Evolutionary conservation across 2,888 invertebrate genomes (phyloP), one percentile per base, ranked within the genome.

Genomic region (Rugalucina vietnamica): DNA sequence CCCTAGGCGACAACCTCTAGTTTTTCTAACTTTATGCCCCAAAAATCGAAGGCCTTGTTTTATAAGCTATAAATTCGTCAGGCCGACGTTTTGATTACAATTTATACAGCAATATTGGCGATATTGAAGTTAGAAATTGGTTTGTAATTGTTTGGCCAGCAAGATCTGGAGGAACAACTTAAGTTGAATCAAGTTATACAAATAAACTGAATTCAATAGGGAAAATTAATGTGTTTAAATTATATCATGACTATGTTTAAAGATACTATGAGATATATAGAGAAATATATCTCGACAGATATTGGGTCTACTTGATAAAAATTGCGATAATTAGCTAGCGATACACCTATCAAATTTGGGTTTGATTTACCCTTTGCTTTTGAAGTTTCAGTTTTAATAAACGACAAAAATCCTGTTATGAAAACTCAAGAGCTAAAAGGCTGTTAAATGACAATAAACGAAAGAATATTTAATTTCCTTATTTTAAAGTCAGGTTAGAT

Each of bases 161-260:
- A 1, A 65, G 65, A 65, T 57, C 29, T 57, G 65, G 34, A 65
- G 18, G 34, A 32, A 65, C 18, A 12, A 34, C 60, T 29, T 4
- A 34, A 27, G 32, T 2, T 65, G 65, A 65, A 32, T 65, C 65
- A 34, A 65, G 34, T 65, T 43, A 43, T 43, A 12, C 18, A 43
- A 43, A 43, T 18, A 43, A 18, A 43, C 18, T 43, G 43, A 8
- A 43, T 43, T 43, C 10, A 43, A 43, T 43, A 18, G 43, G 43
- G 43, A 43, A 43, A 18, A 43, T 43, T 43, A 12, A 43, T 43
- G 18, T 43, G 43, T 21, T 54, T 21, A 54, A 54, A 54, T 54
- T 54, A 43, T 12, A 54, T 65, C 65, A 65, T 65, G 65, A 65
- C 34, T 65, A 65, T 65, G 34, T 65, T 65, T 65, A 65, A 65